Evolutionary conservation across 2,888 invertebrate genomes (phyloP), one percentile per base, ranked within the genome.

Genomic region (Atethmia centrago): DNA sequence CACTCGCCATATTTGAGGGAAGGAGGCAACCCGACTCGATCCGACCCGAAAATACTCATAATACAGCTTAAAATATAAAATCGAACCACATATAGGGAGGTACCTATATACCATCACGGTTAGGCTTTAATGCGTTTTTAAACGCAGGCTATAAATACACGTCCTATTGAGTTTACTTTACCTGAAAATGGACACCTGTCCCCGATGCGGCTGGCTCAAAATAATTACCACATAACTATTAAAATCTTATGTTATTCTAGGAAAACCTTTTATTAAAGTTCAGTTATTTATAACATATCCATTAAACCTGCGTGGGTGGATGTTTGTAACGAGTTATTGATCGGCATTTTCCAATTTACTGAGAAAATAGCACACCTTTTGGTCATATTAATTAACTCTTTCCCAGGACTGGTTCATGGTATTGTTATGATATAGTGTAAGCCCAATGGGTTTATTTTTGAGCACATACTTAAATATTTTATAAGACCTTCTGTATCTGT

Each of bases 51-150:
- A n/a, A n/a, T n/a, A n/a, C n/a, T n/a, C n/a, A n/a, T n/a, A n/a
- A n/a, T 40, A 36, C 31, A 70, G 31, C 21, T 55, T 10, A 42
- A 55, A 71, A 71, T 25, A 55, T 55, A 45, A 71, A 71, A 71
- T 55, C 4, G 19, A 36, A 21, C 7, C 25, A 42, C n/a, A 25
- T 25, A 42, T 12, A 21, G 2, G 31, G 12, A 40, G 40, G 40
- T 40, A 40, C 40, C 40, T 40, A 8, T 8, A 0, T 40, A 19
- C 31, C 31, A 55, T 36, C 4, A 25, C 25, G 21, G 21, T 21
- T 36, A n/a, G 61, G 21, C 19, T 59, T 47, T 8, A 49, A 45
- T 14, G 42, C 16, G 19, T 42, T n/a, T 42, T n/a, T 42, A 21
- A 31, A 19, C 3, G 19, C 55, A 55, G 8, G 28, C 28, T 61